Evolutionary conservation across 2,888 invertebrate species (phyloP), one percentile per base, ranked within the genome.

Genomic region (Stenurella melanura): DNA sequence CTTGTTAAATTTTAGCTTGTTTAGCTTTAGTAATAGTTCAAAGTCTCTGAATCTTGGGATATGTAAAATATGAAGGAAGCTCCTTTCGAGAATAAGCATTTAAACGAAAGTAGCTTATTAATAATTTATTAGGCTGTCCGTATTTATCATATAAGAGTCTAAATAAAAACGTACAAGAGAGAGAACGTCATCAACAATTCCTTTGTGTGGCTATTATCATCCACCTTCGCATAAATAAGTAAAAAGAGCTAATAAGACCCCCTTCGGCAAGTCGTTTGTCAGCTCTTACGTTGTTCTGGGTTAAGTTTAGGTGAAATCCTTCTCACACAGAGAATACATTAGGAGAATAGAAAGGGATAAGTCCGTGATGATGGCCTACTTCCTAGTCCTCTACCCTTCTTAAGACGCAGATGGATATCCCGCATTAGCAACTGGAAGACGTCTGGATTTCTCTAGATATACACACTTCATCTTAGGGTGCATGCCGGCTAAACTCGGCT

Each of bases 321-420:
- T 75, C 84, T 84, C 83, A 85, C 86, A 87, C 85, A 87, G 86
- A 81, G 87, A 88, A 88, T 88, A 86, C 87, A 88, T 88, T 88
- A 88, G 83, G 84, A 85, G 86, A 87, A 87, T 86, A 85, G 87
- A 86, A 83, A 84, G 87, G 86, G 87, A 87, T 87, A 87, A 86
- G 84, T 85, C 84, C 80, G 85, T 83, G 87, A 87, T 88, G 88
- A 88, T 88, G 88, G 88, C 85, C 85, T 82, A 84, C 84, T 87
- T 85, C 81, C 84, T 83, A 83, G 84, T 81, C 82, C 81, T 82
- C 80, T 81, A 83, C 81, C 84, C 83, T 86, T 84, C 86, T 85
- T 87, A 87, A 87, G 87, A 87, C 87, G 85, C 83, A 84, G 86
- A 88, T 87, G 87, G 86, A 88, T 88, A 77, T 86, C 84, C 82